Evolutionary conservation across 2,888 invertebrate species (phyloP).

Genomic region (Polyploca ridens): DNA sequence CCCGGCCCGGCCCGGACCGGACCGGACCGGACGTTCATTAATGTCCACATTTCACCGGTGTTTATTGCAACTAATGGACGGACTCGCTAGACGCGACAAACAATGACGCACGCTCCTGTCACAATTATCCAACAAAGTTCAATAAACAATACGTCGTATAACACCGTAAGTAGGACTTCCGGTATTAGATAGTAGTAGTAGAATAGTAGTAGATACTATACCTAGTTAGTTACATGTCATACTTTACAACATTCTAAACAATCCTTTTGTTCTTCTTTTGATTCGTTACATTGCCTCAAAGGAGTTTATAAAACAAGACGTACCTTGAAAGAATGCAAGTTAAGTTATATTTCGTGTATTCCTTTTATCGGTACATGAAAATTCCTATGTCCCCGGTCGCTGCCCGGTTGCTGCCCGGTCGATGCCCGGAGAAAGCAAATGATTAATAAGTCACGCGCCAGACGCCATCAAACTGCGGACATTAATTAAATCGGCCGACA

Average conservation of each 20-base stretch:
- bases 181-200: too few relatives aligned
- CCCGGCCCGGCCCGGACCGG: background rate
- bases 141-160: background rate
- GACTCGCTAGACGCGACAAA: background rate
- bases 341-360: background rate
- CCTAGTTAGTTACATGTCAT: too few relatives aligned
- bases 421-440: background rate
- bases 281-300: background rate
- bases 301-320: background rate
- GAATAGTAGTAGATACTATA: too few relatives aligned
- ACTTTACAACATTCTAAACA: background rate
- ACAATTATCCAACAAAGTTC: background rate
- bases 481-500: constrained; percentile 5
- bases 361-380: background rate
- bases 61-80: constrained; percentile 4
- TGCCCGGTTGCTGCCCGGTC: too few relatives aligned
- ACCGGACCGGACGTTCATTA: constrained; percentile 2
- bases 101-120: background rate
- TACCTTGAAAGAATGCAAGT: background rate
- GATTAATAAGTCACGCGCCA: constrained; percentile 3
- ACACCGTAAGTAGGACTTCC: background rate
- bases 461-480: background rate
- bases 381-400: too few relatives aligned
- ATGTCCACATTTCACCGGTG: background rate
- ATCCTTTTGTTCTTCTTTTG: background rate